A percentile compares a stretch with the other conserved stretches of the same genome.
phyloP scores from a whole-genome alignment of 2,113 vertebrate species.

The Lipophrys pholis region DNA sequence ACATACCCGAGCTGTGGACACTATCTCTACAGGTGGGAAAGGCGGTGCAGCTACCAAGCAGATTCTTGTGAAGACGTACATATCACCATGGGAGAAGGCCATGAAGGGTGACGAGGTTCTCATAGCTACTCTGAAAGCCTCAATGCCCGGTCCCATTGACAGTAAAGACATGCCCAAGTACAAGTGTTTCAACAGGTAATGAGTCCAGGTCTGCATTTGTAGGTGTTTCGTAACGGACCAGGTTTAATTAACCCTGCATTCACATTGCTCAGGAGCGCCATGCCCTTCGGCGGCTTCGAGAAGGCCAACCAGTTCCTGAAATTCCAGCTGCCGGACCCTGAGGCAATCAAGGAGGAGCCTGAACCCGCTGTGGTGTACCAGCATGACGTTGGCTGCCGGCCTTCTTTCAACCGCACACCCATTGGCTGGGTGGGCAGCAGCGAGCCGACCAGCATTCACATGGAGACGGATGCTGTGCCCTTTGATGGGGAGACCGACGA shows the following conservation, averaged over 20 bases:
- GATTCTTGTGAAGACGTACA: conserved; percentile 86
- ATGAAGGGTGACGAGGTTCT: conserved; percentile 93
- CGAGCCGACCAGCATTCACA: conserved; percentile 88
- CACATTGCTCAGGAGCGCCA: conserved; percentile 84
- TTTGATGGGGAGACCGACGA: conserved; percentile 95
- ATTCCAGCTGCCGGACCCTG: conserved; percentile 95
- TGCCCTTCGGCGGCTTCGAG: conserved; percentile 95
- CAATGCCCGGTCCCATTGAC: conserved; percentile 84
- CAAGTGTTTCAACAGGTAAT: conserved; percentile 96
- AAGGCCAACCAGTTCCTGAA: conserved; percentile 96
- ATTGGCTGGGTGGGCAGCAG: conserved; percentile 94
- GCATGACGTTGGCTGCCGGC: conserved; percentile 89
- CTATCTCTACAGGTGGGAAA: conserved; percentile 56
- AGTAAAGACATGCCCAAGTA: conserved; percentile 86
- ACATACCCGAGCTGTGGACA: not conserved
- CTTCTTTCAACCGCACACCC: conserved; percentile 98
- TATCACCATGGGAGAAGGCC: conserved; percentile 96
- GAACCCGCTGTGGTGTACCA: conserved; percentile 91
- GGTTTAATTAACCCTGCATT: conserved; percentile 34
- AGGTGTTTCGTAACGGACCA: not conserved
- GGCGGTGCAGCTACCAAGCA: conserved; percentile 73
- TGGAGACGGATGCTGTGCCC: conserved; percentile 87
- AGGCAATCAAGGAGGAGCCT: conserved; percentile 84
- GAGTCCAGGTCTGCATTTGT: not conserved
- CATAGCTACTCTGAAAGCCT: conserved; percentile 85